Evolutionary conservation across 2,113 vertebrate genomes (phyloP).

Genomic region (Leiothrix lutea): DNA sequence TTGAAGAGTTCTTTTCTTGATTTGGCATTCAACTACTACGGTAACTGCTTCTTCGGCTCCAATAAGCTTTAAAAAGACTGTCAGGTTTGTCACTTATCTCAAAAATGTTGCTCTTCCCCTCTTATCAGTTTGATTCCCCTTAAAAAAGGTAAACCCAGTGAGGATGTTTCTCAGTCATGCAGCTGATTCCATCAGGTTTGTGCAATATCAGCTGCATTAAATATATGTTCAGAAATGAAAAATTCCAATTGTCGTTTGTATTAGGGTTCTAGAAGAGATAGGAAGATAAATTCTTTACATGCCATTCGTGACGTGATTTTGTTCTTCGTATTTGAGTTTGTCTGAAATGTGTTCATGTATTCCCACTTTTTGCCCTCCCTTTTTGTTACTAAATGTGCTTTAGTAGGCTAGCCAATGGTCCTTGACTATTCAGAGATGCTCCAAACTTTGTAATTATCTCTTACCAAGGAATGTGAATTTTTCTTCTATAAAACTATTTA

Average conservation of each 20-base stretch:
- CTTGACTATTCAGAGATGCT: not conserved
- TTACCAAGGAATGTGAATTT: not conserved
- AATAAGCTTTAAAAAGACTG: not conserved
- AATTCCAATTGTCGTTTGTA: not conserved
- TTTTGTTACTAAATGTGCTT: not conserved
- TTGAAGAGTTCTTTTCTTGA: not conserved
- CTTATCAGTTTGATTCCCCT: not conserved
- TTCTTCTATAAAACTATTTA: not conserved
- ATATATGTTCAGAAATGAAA: not conserved
- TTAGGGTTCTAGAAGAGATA: not conserved
- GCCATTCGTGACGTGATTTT: not conserved
- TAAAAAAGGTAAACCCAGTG: not conserved
- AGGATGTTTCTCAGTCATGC: not conserved
- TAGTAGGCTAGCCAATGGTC: not conserved
- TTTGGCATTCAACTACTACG: not conserved
- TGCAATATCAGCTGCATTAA: not conserved
- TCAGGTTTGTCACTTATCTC: not conserved
- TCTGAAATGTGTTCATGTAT: not conserved
- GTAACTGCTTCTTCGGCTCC: not conserved
- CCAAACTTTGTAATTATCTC: not conserved
- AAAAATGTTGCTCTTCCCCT: not conserved
- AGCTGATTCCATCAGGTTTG: not conserved
- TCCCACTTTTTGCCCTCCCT: not conserved
- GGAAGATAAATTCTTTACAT: not conserved
- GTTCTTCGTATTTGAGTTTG: not conserved